Percentiles rank a stretch among this genome's conserved stretches.
Evolutionary conservation across 2,113 vertebrate species (phyloP).

Genomic region (Gobius niger): DNA sequence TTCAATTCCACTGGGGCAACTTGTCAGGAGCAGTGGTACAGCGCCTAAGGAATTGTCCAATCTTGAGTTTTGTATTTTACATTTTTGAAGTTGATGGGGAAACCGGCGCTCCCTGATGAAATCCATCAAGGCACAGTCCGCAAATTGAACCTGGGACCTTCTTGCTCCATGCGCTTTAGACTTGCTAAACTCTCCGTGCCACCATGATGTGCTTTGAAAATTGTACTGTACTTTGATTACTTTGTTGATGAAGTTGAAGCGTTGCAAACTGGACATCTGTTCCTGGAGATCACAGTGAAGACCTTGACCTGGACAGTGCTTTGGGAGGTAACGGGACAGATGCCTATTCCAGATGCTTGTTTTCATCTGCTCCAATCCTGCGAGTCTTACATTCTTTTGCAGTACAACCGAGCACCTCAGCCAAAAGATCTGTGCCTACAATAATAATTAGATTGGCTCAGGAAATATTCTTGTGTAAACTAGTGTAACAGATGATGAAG

Average conservation of each 20-base stretch:
- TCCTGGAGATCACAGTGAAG: constrained; percentile 27
- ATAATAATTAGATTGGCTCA: constrained; percentile 55
- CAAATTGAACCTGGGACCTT: too few species aligned
- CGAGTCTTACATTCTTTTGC: constrained; percentile 53
- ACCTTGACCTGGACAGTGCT: constrained; percentile 36
- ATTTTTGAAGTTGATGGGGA: too few species aligned
- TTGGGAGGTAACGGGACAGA: constrained; percentile 45
- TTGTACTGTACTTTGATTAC: too few species aligned
- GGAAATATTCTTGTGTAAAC: constrained; percentile 45
- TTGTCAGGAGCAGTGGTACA: too few species aligned
- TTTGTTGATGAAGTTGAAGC: not conserved
- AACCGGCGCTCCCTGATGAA: too few species aligned
- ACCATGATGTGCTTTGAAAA: too few species aligned
- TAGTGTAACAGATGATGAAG: constrained; percentile 47
- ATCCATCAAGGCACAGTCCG: too few species aligned
- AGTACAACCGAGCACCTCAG: constrained; percentile 39
- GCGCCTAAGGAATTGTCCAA: too few species aligned
- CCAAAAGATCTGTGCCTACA: constrained; percentile 38
- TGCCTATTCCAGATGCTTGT: constrained; percentile 75
- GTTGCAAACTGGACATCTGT: constrained; percentile 1
- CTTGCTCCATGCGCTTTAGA: too few species aligned
- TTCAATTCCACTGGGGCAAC: too few species aligned
- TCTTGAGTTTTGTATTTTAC: too few species aligned
- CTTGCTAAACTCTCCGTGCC: too few species aligned
- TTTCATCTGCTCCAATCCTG: constrained; percentile 57